Base-by-base conservation (phyloP, 2,797 vertebrate genomes). In the Eutrigla gurnardus region DNA sequence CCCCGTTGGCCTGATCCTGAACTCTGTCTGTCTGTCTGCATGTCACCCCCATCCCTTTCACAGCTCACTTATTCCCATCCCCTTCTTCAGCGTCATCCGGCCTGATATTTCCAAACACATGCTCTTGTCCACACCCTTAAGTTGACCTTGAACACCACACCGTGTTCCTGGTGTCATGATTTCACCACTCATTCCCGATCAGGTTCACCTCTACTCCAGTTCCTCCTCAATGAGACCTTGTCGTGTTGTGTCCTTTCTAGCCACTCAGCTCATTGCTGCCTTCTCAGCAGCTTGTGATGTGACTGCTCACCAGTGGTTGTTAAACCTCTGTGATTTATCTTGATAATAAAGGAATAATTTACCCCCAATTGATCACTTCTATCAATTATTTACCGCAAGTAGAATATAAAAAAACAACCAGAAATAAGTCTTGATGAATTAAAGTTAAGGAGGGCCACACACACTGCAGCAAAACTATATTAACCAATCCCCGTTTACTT, bases 101-200 rank as follows among this genome's bases (percentile, higher is more conserved):
- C 6, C 9, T 64, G 76, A 83, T 66, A 25, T 8, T 46, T 75
- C 70, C 39, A 4, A 81, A 77, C 81, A 80, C 66, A 77, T 80
- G 69, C 65, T 70, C 43, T 5, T 12, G 0, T 55, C 58, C 32
- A 46, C 75, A 64, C 78, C 73, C 71, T 79, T 43, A 65, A 50
- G 32, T 33, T 75, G 57, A 82, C 72, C 64, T 63, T 65, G 10
- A 50, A 17, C 62, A 25, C 60, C 53, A 45, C 17, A 10, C 47
- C 17, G 8, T 18, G 55, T 57, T 25, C 46, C 35, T 15, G 46
- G 14, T 70, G 32, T 66, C 50, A 63, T n/a, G 47, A 54, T 70
- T 70, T 65, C 53, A 50, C 13, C 25, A 36, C 52, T 40, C 45
- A 36, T 13, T 70, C 59, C 42, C 18, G 40, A 64, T 60, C 62